Percentiles rank a stretch among this genome's conserved stretches.
phyloP scores from a whole-genome alignment of 1,140 invertebrate genomes.

The Mactra quadrangularis region DNA sequence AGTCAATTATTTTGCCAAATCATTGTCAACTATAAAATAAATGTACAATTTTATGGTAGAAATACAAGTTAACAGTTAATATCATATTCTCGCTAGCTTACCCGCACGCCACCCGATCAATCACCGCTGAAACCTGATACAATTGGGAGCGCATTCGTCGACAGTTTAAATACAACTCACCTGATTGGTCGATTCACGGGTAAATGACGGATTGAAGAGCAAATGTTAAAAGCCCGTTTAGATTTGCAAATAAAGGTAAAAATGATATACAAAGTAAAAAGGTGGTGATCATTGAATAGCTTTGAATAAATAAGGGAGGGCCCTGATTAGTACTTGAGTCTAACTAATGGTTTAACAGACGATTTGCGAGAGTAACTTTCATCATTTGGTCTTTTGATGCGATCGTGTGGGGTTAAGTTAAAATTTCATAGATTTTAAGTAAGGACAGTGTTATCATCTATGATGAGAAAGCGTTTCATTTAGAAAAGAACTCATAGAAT shows the following conservation, averaged over 20 bases:
- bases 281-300: conserved; percentile 30
- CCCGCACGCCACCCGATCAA: no score
- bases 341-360: conserved; percentile 19
- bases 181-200: conserved; percentile 34
- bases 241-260: conserved; percentile 34
- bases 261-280: conserved; percentile 22
- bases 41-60: no score
- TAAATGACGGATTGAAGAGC: conserved; percentile 30
- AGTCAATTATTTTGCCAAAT: no score
- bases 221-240: conserved; percentile 38
- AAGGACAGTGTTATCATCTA: no score
- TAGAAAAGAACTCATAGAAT: no score
- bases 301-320: conserved; percentile 20
- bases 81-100: no score
- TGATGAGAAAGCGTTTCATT: no score
- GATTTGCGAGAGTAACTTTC: conserved; percentile 6
- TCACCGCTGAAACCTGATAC: not conserved
- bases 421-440: not conserved
- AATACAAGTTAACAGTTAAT: no score
- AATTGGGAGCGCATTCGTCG: conserved; percentile 15
- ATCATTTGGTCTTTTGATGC: conserved; percentile 27
- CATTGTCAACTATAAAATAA: no score
- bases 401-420: conserved; percentile 3
- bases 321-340: not conserved
- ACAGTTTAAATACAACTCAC: not conserved